phyloP scores from a whole-genome alignment of 2,797 vertebrate genomes.

The Pagetopsis macropterus region DNA sequence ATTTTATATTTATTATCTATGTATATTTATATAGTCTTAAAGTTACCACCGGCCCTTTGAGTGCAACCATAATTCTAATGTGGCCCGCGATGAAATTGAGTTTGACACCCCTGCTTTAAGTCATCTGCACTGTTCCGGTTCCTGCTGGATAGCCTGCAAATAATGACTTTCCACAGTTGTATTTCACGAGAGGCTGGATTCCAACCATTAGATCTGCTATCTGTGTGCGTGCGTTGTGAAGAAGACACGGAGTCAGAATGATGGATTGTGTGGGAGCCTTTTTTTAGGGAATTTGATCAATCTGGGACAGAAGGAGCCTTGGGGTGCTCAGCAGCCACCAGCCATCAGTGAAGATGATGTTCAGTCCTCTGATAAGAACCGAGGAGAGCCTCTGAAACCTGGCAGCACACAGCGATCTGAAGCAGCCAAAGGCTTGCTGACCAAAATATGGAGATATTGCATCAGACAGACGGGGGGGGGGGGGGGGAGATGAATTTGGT shows the following conservation, averaged over 20 bases:
- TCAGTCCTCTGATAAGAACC: slow-evolving; percentile 63
- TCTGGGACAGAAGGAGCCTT: slow-evolving; percentile 71
- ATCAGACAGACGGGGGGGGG: slow-evolving; percentile 28
- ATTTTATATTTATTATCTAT: no score
- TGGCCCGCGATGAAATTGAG: no score
- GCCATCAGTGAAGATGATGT: slow-evolving; percentile 58
- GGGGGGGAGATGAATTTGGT: neutral
- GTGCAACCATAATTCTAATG: no score
- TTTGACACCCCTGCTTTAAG: neutral
- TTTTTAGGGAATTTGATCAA: slow-evolving; percentile 47
- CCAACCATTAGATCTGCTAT: slow-evolving; percentile 10
- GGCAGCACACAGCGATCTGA: slow-evolving; percentile 40
- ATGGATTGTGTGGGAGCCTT: slow-evolving; percentile 23
- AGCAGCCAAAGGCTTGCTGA: slow-evolving; percentile 41
- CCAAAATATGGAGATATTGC: slow-evolving; percentile 49
- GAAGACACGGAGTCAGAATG: slow-evolving; percentile 13
- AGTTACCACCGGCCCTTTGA: no score
- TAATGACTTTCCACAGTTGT: slow-evolving; percentile 6
- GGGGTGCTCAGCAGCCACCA: slow-evolving; percentile 61
- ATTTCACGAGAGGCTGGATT: slow-evolving; percentile 11
- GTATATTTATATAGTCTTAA: no score
- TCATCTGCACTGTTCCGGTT: neutral
- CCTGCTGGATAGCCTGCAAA: neutral
- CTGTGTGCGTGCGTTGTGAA: neutral
- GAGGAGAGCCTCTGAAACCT: slow-evolving; percentile 49